These are phyloP conservation scores for Pristionchus entomophagus DNA, from an alignment of 2,888 invertebrate genomes.

Conservation along the genomic window DNA sequence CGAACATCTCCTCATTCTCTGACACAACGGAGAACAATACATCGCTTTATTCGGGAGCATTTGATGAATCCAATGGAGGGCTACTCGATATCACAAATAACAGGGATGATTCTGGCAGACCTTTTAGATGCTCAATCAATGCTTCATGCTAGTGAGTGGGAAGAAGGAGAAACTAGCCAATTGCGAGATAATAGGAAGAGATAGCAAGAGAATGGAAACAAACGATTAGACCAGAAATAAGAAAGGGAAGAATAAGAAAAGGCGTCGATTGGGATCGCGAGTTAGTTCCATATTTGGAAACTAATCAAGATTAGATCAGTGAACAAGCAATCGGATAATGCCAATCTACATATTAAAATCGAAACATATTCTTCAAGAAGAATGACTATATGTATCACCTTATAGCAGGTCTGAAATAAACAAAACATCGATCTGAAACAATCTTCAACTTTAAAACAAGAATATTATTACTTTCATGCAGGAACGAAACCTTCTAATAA, in stretches of 20 bases:
- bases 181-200: background rate
- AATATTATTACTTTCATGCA: constrained; percentile 39
- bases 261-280: background rate
- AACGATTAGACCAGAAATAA: background rate
- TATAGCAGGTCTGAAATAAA: background rate
- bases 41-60: constrained; percentile 1
- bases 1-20: background rate
- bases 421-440: constrained; percentile 30
- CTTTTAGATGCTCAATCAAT: background rate
- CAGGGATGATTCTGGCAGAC: constrained; percentile 6
- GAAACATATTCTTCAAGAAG: background rate
- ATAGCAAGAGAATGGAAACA: background rate
- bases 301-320: background rate
- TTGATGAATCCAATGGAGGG: background rate
- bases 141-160: background rate
- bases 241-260: background rate
- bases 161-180: background rate
- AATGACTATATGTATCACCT: constrained; percentile 33
- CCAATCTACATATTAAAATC: constrained; percentile 14
- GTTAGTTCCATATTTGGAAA: constrained; percentile 9
- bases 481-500: constrained; percentile 8
- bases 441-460: constrained; percentile 38
- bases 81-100: constrained; percentile 8
- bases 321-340: constrained; percentile 16
- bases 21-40: background rate